Evolutionary conservation across 1,140 invertebrate species (phyloP), one percentile per base, ranked within the genome.

Genomic region (Lordiphosa collinella): DNA sequence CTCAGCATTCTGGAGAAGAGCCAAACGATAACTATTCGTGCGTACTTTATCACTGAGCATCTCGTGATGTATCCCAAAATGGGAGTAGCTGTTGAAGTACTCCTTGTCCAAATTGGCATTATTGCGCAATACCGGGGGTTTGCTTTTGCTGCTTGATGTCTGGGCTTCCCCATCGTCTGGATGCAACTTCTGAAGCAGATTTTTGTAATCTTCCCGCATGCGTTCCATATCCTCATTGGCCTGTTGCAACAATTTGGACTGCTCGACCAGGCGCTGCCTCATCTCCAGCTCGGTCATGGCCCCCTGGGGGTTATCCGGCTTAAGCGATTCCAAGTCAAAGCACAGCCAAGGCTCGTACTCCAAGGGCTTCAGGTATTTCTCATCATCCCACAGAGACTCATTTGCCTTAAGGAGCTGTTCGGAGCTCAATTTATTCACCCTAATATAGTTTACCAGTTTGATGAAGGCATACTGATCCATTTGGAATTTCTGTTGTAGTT

Each of bases 1-100:
- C 18, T 91, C 89, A 10, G 90, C 89, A 86, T 99, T 99, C 34
- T 93, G 93, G 40, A 96, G 90, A 72, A 99, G 94, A n/a, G 98
- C 97, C 90, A 98, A 94, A 62, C 95, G 92, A 89, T 99, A 99
- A 58, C 96, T 96, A 88, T 95, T 92, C 8, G 98, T 99, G 56
- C 98, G 91, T 7, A 98, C 89, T 88, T 90, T 90, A 93, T 84
- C 94, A 60, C 93, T 94, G 8, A 98, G 89, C 96, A 98, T 98
- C 87, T 96, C 97, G 90, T 98, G 96, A 91, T 99, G 98, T 85
- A 99, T 99, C 9, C 95, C 95, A 91, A 98, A 99, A 90, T 99
- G 97, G 55, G 97, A 95, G 89, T 99, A 99, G 3, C 96, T 96
- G 88, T 94, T 96, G 87, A 99, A 99, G 90, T 99, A 99, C 62